These are phyloP conservation scores for Molossus alvarezi DNA, from an alignment of 2,797 vertebrate species.

Conservation along the genomic window DNA sequence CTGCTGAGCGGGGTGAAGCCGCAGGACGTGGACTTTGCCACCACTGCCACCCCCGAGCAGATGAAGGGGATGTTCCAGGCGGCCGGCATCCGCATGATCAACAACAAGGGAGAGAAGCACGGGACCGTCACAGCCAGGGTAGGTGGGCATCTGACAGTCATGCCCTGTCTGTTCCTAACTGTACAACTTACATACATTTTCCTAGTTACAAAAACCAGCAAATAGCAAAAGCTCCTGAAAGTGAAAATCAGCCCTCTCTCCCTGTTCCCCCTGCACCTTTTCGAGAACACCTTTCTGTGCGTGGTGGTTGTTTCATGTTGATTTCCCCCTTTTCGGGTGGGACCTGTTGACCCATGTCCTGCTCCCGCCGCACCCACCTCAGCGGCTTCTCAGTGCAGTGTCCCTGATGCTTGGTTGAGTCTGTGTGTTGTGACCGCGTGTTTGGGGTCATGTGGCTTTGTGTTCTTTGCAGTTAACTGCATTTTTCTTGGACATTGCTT, in stretches of 20 bases:
- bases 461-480: not conserved
- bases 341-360: not conserved
- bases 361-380: not conserved
- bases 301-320: not conserved
- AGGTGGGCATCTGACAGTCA: slow-evolving; percentile 62
- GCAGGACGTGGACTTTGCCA: slow-evolving; percentile 98
- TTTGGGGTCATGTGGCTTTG: not conserved
- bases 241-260: not conserved
- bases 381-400: not conserved
- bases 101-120: slow-evolving; percentile 98
- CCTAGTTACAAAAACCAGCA: fast-evolving
- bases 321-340: not conserved
- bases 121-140: slow-evolving; percentile 98
- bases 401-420: not conserved
- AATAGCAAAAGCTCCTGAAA: fast-evolving
- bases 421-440: not conserved
- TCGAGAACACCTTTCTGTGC: not conserved
- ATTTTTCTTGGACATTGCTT: not conserved
- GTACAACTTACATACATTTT: fast-evolving
- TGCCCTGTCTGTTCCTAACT: fast-evolving
- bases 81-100: slow-evolving; percentile 96
- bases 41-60: slow-evolving; percentile 96
- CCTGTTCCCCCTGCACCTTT: no score
- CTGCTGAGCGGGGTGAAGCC: slow-evolving; percentile 95
- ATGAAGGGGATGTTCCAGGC: slow-evolving; percentile 97